Evolutionary conservation across 2,113 vertebrate species (phyloP).

Genomic region (Lonchura striata): DNA sequence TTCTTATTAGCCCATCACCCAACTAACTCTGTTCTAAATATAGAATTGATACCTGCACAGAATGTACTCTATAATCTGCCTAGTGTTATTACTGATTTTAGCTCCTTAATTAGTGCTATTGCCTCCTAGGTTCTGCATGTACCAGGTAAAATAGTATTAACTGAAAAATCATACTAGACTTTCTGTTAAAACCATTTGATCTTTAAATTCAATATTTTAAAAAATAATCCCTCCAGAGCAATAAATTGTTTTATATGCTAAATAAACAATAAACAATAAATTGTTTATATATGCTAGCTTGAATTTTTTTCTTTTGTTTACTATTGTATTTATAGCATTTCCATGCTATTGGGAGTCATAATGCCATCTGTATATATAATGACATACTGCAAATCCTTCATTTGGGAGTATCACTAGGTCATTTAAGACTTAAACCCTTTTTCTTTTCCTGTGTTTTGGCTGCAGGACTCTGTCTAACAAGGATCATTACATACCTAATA

Average conservation of each 20-base stretch:
- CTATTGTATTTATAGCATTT: not conserved
- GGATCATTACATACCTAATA: not conserved
- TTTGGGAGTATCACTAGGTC: not conserved
- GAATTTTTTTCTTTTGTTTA: not conserved
- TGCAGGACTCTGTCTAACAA: not conserved
- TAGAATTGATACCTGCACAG: conserved; percentile 54
- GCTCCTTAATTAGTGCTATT: conserved; percentile 39
- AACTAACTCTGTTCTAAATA: conserved; percentile 40
- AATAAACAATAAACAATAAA: too few relatives aligned
- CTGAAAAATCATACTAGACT: conserved; percentile 3
- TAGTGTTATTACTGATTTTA: conserved; percentile 43
- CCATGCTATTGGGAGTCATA: not conserved
- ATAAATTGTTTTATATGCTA: not conserved
- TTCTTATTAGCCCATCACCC: conserved; percentile 28
- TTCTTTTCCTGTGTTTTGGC: not conserved
- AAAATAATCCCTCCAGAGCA: not conserved
- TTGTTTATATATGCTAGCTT: too few relatives aligned
- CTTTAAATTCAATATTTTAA: not conserved
- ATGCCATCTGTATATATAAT: not conserved
- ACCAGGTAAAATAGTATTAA: conserved; percentile 16
- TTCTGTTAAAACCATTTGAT: not conserved
- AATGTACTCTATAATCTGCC: conserved; percentile 29
- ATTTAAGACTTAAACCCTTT: not conserved
- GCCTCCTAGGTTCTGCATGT: not conserved
- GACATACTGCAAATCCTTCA: not conserved